These are phyloP conservation scores for Galerucella pusilla DNA, from an alignment of 2,888 invertebrate species.

Conservation along the genomic window DNA sequence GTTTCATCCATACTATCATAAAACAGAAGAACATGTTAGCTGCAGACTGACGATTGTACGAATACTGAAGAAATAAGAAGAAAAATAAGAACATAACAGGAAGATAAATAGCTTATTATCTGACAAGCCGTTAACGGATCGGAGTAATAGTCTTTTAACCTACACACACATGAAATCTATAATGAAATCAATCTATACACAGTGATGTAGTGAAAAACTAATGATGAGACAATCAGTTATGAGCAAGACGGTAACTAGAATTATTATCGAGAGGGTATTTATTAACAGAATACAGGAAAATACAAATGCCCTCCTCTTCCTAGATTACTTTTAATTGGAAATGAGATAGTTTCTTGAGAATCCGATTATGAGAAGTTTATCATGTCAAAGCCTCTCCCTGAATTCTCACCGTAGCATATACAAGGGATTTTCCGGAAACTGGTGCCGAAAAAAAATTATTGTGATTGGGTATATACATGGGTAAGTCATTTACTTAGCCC, in stretches of 20 bases:
- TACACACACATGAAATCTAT: slow-evolving; percentile 45
- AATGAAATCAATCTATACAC: slow-evolving; percentile 45
- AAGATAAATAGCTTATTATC: slow-evolving; percentile 47
- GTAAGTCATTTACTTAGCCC: no score
- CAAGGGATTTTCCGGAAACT: no score
- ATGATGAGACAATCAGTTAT: slow-evolving; percentile 27
- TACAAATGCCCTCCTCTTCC: background rate
- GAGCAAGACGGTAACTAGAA: slow-evolving; percentile 11
- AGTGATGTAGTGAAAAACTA: slow-evolving; percentile 31
- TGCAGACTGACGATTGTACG: slow-evolving; percentile 27
- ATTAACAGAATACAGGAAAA: background rate
- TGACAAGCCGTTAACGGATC: slow-evolving; percentile 46
- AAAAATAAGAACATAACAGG: slow-evolving; percentile 35
- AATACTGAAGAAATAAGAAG: slow-evolving; percentile 1
- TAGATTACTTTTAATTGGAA: background rate
- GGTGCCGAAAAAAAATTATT: no score
- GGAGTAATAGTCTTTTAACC: slow-evolving; percentile 46
- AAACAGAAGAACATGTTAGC: slow-evolving; percentile 20
- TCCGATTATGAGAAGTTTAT: background rate
- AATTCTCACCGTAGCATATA: no score
- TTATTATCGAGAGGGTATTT: background rate
- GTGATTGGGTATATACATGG: no score
- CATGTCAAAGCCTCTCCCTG: no score
- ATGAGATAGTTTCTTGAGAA: background rate
- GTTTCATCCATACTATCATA: slow-evolving; percentile 14